phyloP scores from a whole-genome alignment of 2,113 vertebrate species.

The Callopanchax toddi region DNA sequence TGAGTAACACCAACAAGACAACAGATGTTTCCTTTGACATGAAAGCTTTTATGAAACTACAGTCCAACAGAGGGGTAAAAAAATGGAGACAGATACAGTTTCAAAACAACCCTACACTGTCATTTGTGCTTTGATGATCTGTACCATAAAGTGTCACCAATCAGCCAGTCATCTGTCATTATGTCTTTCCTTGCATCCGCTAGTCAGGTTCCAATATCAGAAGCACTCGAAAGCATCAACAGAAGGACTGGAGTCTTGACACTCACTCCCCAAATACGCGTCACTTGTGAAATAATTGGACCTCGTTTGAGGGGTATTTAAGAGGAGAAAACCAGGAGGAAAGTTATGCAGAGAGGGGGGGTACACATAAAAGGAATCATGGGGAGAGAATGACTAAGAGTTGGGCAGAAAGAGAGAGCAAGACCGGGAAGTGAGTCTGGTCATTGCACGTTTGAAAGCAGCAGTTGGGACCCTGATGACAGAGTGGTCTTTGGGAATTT shows the following conservation, averaged over 20 bases:
- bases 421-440: slow-evolving; percentile 61
- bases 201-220: slow-evolving; percentile 65
- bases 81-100: not conserved
- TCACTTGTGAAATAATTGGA: slow-evolving; percentile 68
- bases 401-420: slow-evolving; percentile 34
- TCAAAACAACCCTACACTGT: slow-evolving; percentile 46
- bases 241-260: slow-evolving; percentile 46
- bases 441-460: slow-evolving; percentile 76
- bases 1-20: slow-evolving; percentile 10
- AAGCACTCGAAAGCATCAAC: slow-evolving; percentile 48
- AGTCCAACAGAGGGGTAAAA: slow-evolving; percentile 10
- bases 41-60: slow-evolving; percentile 1
- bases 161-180: slow-evolving; percentile 69
- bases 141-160: slow-evolving; percentile 51
- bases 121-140: slow-evolving; percentile 45
- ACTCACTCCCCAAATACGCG: slow-evolving; percentile 39
- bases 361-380: slow-evolving; percentile 72
- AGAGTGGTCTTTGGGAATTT: slow-evolving; percentile 85
- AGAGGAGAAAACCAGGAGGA: slow-evolving; percentile 47
- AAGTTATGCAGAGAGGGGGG: slow-evolving; percentile 49
- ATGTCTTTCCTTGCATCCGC: slow-evolving; percentile 64
- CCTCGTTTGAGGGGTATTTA: slow-evolving; percentile 59
- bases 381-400: slow-evolving; percentile 56
- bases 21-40: slow-evolving; percentile 29
- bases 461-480: slow-evolving; percentile 85